phyloP scores from a whole-genome alignment of 2,888 invertebrate species.

The Pandemis cinnamomeana region DNA sequence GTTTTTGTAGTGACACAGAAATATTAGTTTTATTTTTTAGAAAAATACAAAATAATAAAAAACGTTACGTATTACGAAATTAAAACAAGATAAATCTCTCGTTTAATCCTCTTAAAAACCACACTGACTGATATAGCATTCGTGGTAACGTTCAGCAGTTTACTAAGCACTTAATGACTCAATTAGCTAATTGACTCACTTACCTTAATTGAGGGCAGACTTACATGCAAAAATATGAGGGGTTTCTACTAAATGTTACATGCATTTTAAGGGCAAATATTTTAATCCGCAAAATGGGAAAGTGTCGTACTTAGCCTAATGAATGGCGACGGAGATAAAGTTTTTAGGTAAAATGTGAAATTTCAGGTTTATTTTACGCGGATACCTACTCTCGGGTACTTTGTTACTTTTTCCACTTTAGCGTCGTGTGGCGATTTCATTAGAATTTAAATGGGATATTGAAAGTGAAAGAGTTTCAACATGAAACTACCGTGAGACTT shows the following conservation, averaged over 20 bases:
- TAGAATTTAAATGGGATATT: too few relatives aligned
- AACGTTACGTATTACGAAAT: too few relatives aligned
- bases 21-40: too few relatives aligned
- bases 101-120: not conserved
- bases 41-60: too few relatives aligned
- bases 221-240: constrained; percentile 44
- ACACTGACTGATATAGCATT: not conserved
- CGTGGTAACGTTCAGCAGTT: constrained; percentile 1
- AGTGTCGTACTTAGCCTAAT: constrained; percentile 26
- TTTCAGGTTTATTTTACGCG: not conserved
- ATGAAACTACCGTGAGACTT: too few relatives aligned
- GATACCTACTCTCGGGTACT: not conserved
- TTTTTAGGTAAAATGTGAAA: constrained; percentile 14
- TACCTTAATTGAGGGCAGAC: constrained; percentile 57
- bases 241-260: constrained; percentile 11
- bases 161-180: not conserved
- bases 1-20: too few relatives aligned
- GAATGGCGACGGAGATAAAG: constrained; percentile 13
- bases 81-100: too few relatives aligned
- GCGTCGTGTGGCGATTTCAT: too few relatives aligned
- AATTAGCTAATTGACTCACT: constrained; percentile 37
- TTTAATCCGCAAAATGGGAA: constrained; percentile 17
- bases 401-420: not conserved
- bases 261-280: constrained; percentile 21
- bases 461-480: too few relatives aligned